A percentile compares a stretch with the other conserved stretches of the same genome.
Evolutionary conservation across 2,113 vertebrate species (phyloP).

Genomic region (Lepus europaeus): DNA sequence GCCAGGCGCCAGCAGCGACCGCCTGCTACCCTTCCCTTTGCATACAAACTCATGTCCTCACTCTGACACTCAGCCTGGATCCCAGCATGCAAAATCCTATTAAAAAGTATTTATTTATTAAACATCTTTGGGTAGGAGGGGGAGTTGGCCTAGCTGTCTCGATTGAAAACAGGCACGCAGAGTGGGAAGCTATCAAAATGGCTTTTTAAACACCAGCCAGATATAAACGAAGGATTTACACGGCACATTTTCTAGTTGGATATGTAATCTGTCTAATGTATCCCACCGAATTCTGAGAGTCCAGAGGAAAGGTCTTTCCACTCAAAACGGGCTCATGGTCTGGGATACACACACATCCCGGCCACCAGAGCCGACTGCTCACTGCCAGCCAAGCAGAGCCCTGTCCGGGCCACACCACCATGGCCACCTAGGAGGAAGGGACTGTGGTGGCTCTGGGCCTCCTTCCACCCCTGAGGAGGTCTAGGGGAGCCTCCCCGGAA

Average conservation of each 20-base stretch:
- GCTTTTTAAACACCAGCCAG: constrained; percentile 51
- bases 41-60: constrained; percentile 66
- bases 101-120: constrained; percentile 59
- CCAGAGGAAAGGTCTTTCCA: neutral
- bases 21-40: constrained; percentile 38
- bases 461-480: neutral
- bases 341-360: neutral
- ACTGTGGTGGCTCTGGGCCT: neutral
- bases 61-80: constrained; percentile 59
- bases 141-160: constrained; percentile 26
- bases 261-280: neutral
- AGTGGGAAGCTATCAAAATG: constrained; percentile 56
- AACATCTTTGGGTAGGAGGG: constrained; percentile 51
- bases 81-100: constrained; percentile 56
- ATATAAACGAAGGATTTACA: constrained; percentile 33
- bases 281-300: constrained; percentile 4
- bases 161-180: neutral
- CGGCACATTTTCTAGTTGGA: neutral
- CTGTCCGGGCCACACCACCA: neutral
- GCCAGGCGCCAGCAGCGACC: neutral
- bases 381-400: neutral
- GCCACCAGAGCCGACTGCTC: neutral
- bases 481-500: neutral
- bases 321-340: neutral
- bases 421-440: constrained; percentile 28